Base-by-base conservation (phyloP, 2,113 vertebrate genomes). In the Uria lomvia region DNA sequence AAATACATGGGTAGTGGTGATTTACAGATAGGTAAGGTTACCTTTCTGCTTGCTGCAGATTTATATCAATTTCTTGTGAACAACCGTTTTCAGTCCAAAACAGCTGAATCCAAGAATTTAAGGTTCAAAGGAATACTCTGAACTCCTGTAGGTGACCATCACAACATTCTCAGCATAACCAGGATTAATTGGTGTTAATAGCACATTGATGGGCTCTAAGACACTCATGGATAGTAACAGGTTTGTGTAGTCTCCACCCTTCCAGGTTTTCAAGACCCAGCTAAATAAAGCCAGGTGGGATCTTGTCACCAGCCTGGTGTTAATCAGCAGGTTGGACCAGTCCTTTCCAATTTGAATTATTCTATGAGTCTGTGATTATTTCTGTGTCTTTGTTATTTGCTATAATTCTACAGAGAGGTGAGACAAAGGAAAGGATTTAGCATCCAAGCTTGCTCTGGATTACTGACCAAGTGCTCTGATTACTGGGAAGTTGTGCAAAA, bases 21-120 rank as follows among this genome's bases (percentile, higher is more conserved):
- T 59, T 71, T 90, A 49, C 52, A 65, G 76, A 55, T 84, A 78
- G 56, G 29, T 55, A n/a, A 89, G 43, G 60, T 89, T 89, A 56
- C 30, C 80, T 73, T 94, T 96, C 80, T 2, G 1, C 65, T 89
- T 71, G 73, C 70, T 85, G 38, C 30, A 87, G 93, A 87, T 94
- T 73, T 40, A 3, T 75, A 85, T 91, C 56, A 52, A 22, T 24
- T 96, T 96, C 91, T 94, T 40, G 7, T 78, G 86, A 94, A 89
- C 52, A 56, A 40, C 30, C 1, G 0, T 49, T 90, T 93, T 59
- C 34, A 30, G 47, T 38, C 22, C 49, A 65, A 95, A 93, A 55
- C 60, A 94, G 52, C 43, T 88, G 74, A 75, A 73, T 82, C 56
- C 85, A 72, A 82, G 74, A 94, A 65, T 5, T 65, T 90, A 34